A percentile compares a stretch with the other conserved stretches of the same genome.
phyloP scores from a whole-genome alignment of 1,140 invertebrate genomes.

The Parasteatoda tepidariorum region DNA sequence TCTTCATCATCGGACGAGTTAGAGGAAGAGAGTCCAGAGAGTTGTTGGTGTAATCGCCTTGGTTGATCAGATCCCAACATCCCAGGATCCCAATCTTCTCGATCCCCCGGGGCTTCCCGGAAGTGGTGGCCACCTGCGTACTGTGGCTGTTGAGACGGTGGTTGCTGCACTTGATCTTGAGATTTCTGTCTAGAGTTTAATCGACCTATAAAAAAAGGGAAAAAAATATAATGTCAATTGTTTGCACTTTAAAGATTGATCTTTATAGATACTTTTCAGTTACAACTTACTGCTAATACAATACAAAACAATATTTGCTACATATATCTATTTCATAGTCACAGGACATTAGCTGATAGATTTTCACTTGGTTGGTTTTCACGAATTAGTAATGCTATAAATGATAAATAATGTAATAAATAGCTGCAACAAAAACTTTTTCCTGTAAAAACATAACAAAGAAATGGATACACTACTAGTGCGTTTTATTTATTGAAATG shows the following conservation, averaged over 20 bases:
- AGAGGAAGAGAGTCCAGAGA: constrained; percentile 63
- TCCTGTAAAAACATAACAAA: no score
- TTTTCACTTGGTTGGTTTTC: no score
- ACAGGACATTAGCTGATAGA: no score
- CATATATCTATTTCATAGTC: no score
- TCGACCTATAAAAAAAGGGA: background rate
- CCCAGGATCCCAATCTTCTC: constrained; percentile 43
- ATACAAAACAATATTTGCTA: no score
- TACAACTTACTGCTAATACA: no score
- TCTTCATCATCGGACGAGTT: constrained; percentile 54
- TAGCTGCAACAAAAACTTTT: no score
- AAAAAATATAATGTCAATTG: background rate
- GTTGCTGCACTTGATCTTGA: background rate
- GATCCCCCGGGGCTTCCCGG: background rate
- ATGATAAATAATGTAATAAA: no score
- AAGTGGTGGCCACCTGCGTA: constrained; percentile 5
- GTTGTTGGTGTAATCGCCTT: constrained; percentile 43
- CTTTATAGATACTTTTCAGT: no score
- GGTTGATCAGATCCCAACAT: constrained; percentile 51
- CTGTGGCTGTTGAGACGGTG: background rate
- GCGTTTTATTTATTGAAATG: no score
- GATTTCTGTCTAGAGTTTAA: constrained; percentile 1
- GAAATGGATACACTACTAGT: no score
- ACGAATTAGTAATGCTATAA: no score
- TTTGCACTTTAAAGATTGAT: background rate